These are phyloP conservation scores for Martes martes DNA, from an alignment of 2,113 vertebrate genomes.

Conservation along the genomic window DNA sequence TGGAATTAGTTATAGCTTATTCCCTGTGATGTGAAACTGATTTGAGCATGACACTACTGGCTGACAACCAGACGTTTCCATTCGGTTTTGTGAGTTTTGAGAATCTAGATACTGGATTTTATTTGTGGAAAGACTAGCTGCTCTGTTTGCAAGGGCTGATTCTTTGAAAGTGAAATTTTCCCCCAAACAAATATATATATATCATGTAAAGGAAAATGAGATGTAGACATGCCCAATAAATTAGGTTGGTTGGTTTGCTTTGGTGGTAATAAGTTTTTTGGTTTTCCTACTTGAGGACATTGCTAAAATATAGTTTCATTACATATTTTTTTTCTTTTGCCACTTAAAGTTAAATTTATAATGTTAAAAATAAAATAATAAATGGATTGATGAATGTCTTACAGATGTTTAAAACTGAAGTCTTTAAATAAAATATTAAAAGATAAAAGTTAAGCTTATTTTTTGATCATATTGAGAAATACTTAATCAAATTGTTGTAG, in stretches of 20 bases:
- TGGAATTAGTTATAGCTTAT: conserved; percentile 60
- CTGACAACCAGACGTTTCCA: conserved; percentile 62
- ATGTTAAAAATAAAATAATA: conserved; percentile 68
- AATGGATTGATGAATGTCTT: conserved; percentile 65
- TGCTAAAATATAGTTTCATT: conserved; percentile 62
- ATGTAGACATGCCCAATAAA: conserved; percentile 61
- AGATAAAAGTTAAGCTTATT: background rate
- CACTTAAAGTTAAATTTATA: conserved; percentile 67
- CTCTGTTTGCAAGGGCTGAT: conserved; percentile 76
- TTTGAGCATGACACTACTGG: conserved; percentile 65
- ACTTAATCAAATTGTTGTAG: background rate
- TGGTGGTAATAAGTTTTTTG: conserved; percentile 24
- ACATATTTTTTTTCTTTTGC: conserved; percentile 21
- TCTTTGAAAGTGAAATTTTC: conserved; percentile 56
- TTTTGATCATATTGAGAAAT: conserved; percentile 26
- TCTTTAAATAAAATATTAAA: conserved; percentile 66
- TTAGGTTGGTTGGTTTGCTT: background rate
- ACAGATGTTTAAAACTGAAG: conserved; percentile 73
- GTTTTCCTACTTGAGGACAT: conserved; percentile 49
- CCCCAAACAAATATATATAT: conserved; percentile 59
- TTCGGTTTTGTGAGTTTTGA: conserved; percentile 67
- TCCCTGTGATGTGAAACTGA: conserved; percentile 59
- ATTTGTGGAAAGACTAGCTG: conserved; percentile 73
- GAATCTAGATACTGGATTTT: conserved; percentile 72
- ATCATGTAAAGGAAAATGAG: conserved; percentile 71